Percentiles rank a stretch among this genome's conserved stretches.
These are phyloP conservation scores for Sporophila hypoxantha DNA, from an alignment of 2,113 vertebrate species.

Conservation along the genomic window DNA sequence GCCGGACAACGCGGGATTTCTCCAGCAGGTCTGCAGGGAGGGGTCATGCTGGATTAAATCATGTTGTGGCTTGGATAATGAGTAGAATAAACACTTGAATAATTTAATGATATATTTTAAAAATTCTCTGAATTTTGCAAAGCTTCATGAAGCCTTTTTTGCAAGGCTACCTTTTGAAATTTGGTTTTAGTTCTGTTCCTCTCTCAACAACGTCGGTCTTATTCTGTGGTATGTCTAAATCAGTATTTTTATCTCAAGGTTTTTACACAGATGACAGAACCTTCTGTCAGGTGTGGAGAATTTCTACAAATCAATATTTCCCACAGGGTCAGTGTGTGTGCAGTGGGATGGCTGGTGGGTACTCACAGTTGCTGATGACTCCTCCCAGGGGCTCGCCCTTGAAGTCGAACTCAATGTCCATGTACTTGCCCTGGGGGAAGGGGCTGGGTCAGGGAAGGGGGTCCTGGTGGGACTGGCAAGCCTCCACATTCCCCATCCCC, in stretches of 20 bases:
- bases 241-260: background rate
- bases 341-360: background rate
- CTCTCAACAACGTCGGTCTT: background rate
- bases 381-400: slow-evolving; percentile 77
- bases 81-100: background rate
- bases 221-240: background rate
- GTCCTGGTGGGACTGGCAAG: fast-evolving
- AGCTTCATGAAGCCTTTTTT: background rate
- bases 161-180: background rate
- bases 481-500: background rate
- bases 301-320: background rate
- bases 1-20: slow-evolving; percentile 76
- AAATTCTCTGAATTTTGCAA: background rate
- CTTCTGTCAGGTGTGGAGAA: background rate
- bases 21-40: slow-evolving; percentile 70
- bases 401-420: slow-evolving; percentile 83
- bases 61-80: background rate
- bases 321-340: fast-evolving
- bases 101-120: background rate
- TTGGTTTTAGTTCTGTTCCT: background rate
- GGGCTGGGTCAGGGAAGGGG: background rate
- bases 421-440: slow-evolving; percentile 72
- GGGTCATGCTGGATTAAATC: background rate
- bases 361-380: slow-evolving; percentile 78
- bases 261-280: background rate